phyloP scores from a whole-genome alignment of 2,113 vertebrate species.

The Heterotilapia buettikoferi region DNA sequence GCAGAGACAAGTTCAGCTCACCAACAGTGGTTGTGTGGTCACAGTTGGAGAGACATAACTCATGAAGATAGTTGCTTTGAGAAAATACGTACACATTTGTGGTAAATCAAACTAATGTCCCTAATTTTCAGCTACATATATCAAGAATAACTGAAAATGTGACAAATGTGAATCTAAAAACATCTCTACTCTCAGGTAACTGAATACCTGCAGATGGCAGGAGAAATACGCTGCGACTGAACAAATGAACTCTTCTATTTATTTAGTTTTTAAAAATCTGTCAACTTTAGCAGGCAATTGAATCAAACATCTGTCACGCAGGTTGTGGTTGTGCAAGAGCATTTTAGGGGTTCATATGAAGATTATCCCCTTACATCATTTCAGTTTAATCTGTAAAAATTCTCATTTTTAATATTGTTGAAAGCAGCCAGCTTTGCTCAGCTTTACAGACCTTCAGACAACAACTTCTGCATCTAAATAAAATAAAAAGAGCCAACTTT shows the following conservation, averaged over 20 bases:
- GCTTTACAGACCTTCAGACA: neutral
- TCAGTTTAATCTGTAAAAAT: slow-evolving; percentile 9
- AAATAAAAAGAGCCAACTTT: neutral
- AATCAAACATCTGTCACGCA: neutral
- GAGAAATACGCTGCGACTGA: neutral
- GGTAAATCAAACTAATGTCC: neutral
- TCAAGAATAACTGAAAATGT: neutral
- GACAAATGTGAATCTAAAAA: neutral
- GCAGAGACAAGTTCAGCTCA: slow-evolving; percentile 5
- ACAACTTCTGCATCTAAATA: neutral
- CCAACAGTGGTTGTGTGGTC: neutral
- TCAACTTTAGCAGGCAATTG: neutral
- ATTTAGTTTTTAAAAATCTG: neutral
- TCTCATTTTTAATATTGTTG: slow-evolving; percentile 7
- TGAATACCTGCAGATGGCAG: neutral
- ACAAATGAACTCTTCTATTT: neutral
- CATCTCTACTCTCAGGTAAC: neutral
- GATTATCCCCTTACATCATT: slow-evolving; percentile 15
- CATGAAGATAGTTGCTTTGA: neutral
- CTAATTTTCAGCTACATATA: neutral
- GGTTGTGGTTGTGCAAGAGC: neutral
- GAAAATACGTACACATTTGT: neutral
- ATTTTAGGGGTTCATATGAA: neutral
- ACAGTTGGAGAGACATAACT: neutral
- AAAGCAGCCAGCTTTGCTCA: slow-evolving; percentile 13